phyloP scores from a whole-genome alignment of 2,797 vertebrate species.

The Chelmon rostratus region DNA sequence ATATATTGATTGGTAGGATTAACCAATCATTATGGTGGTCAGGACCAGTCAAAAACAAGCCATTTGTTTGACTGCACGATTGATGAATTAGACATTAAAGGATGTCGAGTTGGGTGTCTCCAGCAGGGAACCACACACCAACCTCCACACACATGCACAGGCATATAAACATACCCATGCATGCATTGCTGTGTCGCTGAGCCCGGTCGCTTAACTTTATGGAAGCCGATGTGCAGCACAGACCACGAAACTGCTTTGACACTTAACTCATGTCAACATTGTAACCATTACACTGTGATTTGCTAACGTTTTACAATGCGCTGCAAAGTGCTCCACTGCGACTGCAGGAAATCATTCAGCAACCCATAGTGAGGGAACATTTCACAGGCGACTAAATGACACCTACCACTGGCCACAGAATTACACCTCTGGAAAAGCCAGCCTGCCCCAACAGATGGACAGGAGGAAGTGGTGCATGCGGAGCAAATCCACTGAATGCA shows the following conservation, averaged over 20 bases:
- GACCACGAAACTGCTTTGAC: slow-evolving; percentile 57
- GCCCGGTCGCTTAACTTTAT: slow-evolving; percentile 6
- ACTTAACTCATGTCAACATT: slow-evolving; percentile 59
- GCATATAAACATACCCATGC: slow-evolving; percentile 20
- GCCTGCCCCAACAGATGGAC: slow-evolving; percentile 24
- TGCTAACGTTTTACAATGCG: slow-evolving; percentile 49
- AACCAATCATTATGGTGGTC: slow-evolving; percentile 49
- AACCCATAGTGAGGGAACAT: slow-evolving; percentile 52
- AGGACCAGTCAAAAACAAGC: slow-evolving; percentile 40
- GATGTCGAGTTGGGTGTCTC: slow-evolving; percentile 1
- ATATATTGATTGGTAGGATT: slow-evolving; percentile 59
- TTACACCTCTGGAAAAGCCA: slow-evolving; percentile 62
- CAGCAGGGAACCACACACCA: background rate
- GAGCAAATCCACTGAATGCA: slow-evolving; percentile 21
- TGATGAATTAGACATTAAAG: slow-evolving; percentile 42
- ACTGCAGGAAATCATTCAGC: slow-evolving; percentile 56
- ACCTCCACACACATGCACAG: slow-evolving; percentile 1
- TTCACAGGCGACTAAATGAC: slow-evolving; percentile 64
- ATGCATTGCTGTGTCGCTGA: slow-evolving; percentile 1
- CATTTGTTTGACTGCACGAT: slow-evolving; percentile 35
- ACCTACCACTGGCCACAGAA: slow-evolving; percentile 55
- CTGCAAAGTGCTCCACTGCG: slow-evolving; percentile 38
- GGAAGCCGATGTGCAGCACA: slow-evolving; percentile 27
- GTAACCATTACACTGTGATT: slow-evolving; percentile 34
- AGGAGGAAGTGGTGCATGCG: slow-evolving; percentile 43